These are phyloP conservation scores for Morpho helenor DNA, from an alignment of 2,888 invertebrate species.

Conservation along the genomic window DNA sequence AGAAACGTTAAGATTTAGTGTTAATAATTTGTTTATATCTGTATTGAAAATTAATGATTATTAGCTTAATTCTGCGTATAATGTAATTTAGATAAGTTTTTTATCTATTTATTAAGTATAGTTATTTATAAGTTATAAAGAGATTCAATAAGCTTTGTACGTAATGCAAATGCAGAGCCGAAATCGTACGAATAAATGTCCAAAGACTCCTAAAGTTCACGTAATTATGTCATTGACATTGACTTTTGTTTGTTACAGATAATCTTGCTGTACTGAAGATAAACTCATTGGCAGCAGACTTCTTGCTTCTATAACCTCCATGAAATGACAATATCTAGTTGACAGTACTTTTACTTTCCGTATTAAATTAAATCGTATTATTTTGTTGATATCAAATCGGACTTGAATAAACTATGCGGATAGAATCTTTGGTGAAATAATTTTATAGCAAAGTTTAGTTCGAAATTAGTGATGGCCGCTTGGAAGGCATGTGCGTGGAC, in stretches of 20 bases:
- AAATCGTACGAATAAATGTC: not conserved
- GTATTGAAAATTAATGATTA: too few relatives aligned
- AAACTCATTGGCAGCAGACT: slow-evolving; percentile 16
- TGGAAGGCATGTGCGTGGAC: slow-evolving; percentile 56
- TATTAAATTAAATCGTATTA: not conserved
- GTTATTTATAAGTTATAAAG: too few relatives aligned
- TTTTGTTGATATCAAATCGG: not conserved
- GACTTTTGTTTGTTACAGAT: slow-evolving; percentile 51
- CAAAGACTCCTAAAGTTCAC: not conserved
- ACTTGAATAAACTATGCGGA: slow-evolving; percentile 45
- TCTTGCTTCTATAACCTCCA: slow-evolving; percentile 12
- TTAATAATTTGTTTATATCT: too few relatives aligned
- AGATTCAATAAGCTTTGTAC: too few relatives aligned
- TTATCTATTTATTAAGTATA: too few relatives aligned
- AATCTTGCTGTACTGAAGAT: slow-evolving; percentile 26
- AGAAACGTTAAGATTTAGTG: too few relatives aligned
- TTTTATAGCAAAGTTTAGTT: slow-evolving; percentile 15
- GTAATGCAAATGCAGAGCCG: too few relatives aligned
- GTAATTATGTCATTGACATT: slow-evolving; percentile 14
- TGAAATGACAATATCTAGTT: slow-evolving; percentile 16
- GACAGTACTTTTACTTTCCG: not conserved
- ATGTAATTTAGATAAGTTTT: too few relatives aligned
- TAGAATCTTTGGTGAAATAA: slow-evolving; percentile 47
- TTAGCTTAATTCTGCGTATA: too few relatives aligned
- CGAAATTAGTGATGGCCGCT: slow-evolving; percentile 48